Base-by-base conservation (phyloP, 2,888 invertebrate species). In the Leptopilina syphax region DNA sequence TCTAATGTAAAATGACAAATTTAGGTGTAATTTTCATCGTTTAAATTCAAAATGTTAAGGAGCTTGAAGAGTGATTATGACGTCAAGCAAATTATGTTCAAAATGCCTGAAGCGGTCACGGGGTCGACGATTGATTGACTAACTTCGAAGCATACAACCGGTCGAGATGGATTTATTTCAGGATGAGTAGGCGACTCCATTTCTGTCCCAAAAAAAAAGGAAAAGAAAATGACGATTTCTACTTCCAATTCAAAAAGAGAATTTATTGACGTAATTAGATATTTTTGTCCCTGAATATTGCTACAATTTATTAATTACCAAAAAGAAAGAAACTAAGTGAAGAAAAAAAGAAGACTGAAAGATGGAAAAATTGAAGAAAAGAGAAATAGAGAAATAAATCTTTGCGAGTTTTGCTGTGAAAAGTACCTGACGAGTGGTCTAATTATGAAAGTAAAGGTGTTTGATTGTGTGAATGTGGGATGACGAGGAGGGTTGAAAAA, bases 11-110 rank as follows among this genome's bases (percentile, higher is more conserved):
- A 54, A 27, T 24, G 27, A 6, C 18, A 12, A 12, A 13, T 54
- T 70, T 54, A 10, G 34, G 41, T 73, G 73, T 57, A 57, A 73
- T 13, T 54, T 54, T 70, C 8, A 54, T 57, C 41, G 27, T 57
- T 54, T 34, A 73, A 57, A 73, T 73, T 57, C 24, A 12, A 41
- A 57, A 57, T 41, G 57, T n/a, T 73, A 27, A 54, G 34, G 57
- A 13, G 73, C 24, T 57, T 70, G 70, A 54, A 70, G 70, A 73
- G 57, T 82, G 84, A 86, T 85, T 84, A 85, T 85, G 82, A 83
- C 85, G 82, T 86, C 84, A 86, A 83, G 80, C 78, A 83, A 84
- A 85, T 86, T 84, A 84, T 83, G 84, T 82, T 83, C 79, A 83
- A 86, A 84, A 82, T 81, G 84, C 83, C 83, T 79, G 57, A 79